Evolutionary conservation across 2,113 vertebrate genomes (phyloP), one percentile per base, ranked within the genome.

Genomic region (Speoplatyrhinus poulsoni): DNA sequence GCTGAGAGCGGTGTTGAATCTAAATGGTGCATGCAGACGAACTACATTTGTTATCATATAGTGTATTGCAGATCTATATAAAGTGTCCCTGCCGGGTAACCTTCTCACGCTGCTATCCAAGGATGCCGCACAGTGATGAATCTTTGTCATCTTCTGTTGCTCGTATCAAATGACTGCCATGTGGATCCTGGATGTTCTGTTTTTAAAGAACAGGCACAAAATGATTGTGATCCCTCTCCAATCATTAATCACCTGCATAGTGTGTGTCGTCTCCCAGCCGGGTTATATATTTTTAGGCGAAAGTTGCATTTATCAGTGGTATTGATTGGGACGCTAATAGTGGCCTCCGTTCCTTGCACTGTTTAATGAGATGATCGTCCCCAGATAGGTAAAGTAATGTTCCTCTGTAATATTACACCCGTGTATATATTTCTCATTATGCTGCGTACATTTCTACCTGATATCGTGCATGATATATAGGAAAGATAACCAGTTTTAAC

Each of bases 301-400:
- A 79, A 83, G 64, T 83, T 69, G 48, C 75, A 77, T 85, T 83
- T 75, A 87, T 84, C 66, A 55, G 32, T 55, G 26, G n/a, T 82
- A 76, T 86, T 52, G 71, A 88, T 81, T 64, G 32, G 56, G 26
- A 53, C 77, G 67, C 87, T 80, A 85, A 81, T 9, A 61, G 55
- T n/a, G n/a, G 65, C 33, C 53, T 79, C 59, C 48, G 41, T 83
- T 87, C 67, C 63, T 82, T 75, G 69, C 83, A 59, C 68, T 72
- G 62, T 65, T 55, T 80, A 81, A 84, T 88, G 67, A 80, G 84
- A 78, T 83, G 76, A 81, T 80, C 70, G 71, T 65, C 60, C 60
- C 64, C 54, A 33, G 70, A 83, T 87, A 75, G 82, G 79, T 73
- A 54, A 70, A 74, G 67, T 71, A 81, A 84, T 82, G 57, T 53